These are phyloP conservation scores for Megathymus violae DNA, from an alignment of 1,140 invertebrate species.

Conservation along the genomic window DNA sequence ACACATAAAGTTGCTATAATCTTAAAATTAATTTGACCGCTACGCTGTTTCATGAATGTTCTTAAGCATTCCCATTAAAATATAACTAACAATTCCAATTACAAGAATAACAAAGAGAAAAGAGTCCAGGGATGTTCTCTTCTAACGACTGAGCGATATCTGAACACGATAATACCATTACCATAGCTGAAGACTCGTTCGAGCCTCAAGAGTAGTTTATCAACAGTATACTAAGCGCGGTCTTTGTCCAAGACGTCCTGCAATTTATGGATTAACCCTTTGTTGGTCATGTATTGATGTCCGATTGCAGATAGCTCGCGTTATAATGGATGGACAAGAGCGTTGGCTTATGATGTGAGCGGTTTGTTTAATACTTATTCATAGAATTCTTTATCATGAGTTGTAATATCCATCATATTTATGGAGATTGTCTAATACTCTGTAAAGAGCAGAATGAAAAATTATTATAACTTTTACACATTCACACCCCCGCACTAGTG, in stretches of 20 bases:
- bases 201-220: slow-evolving; percentile 28
- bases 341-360: slow-evolving; percentile 32
- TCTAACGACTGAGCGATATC: slow-evolving; percentile 19
- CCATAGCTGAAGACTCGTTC: slow-evolving; percentile 30
- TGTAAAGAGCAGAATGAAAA: too few relatives aligned
- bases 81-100: background rate
- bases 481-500: too few relatives aligned
- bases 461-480: too few relatives aligned
- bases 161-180: slow-evolving; percentile 29
- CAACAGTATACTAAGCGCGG: slow-evolving; percentile 37
- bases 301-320: slow-evolving; percentile 46
- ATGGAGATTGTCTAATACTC: slow-evolving; percentile 7
- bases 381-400: slow-evolving; percentile 18
- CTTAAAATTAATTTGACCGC: too few relatives aligned
- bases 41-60: too few relatives aligned
- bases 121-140: slow-evolving; percentile 3
- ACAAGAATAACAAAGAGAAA: slow-evolving; percentile 16
- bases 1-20: too few relatives aligned
- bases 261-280: slow-evolving; percentile 58
- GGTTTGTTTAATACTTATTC: slow-evolving; percentile 34
- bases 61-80: too few relatives aligned
- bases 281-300: slow-evolving; percentile 53
- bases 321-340: slow-evolving; percentile 43
- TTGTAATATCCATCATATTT: slow-evolving; percentile 31
- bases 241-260: slow-evolving; percentile 51